Percentiles rank a stretch among this genome's conserved stretches.
Evolutionary conservation across 2,888 invertebrate species (phyloP).

Genomic region (Schizaphis graminum): DNA sequence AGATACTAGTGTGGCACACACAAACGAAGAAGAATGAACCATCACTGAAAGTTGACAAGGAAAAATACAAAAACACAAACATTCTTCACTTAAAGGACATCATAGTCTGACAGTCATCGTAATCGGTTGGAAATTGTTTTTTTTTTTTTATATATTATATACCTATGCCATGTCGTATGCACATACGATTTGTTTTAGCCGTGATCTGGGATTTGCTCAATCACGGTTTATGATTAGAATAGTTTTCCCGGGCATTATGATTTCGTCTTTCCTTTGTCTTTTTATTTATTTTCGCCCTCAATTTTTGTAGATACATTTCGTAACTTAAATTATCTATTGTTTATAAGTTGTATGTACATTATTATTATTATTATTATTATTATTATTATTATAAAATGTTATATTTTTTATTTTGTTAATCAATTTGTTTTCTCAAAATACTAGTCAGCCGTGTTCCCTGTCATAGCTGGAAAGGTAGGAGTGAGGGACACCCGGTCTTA

Average conservation of each 20-base stretch:
- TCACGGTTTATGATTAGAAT: not conserved
- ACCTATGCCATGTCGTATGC: not conserved
- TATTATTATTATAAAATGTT: constrained; percentile 8
- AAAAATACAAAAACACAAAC: constrained; percentile 77
- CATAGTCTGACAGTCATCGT: constrained; percentile 72
- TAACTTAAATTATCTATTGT: not conserved
- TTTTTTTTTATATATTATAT: not conserved
- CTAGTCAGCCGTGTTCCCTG: constrained; percentile 25
- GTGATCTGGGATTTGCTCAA: not conserved
- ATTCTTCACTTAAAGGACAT: constrained; percentile 75
- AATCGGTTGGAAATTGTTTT: constrained; percentile 58
- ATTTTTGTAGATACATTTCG: not conserved
- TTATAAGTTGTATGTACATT: not conserved
- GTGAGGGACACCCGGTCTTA: not conserved
- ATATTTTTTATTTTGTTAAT: not conserved
- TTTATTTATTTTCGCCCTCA: not conserved
- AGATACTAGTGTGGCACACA: constrained; percentile 83
- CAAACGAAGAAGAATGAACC: constrained; percentile 80
- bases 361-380: not conserved
- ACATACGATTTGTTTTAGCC: not conserved
- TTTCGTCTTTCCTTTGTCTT: not conserved
- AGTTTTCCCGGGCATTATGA: not conserved
- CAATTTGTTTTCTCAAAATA: not conserved
- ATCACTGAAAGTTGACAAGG: constrained; percentile 74
- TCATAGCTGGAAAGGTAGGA: not conserved